Base-by-base conservation (phyloP, 2,888 invertebrate genomes). In the Melipona beecheii region DNA sequence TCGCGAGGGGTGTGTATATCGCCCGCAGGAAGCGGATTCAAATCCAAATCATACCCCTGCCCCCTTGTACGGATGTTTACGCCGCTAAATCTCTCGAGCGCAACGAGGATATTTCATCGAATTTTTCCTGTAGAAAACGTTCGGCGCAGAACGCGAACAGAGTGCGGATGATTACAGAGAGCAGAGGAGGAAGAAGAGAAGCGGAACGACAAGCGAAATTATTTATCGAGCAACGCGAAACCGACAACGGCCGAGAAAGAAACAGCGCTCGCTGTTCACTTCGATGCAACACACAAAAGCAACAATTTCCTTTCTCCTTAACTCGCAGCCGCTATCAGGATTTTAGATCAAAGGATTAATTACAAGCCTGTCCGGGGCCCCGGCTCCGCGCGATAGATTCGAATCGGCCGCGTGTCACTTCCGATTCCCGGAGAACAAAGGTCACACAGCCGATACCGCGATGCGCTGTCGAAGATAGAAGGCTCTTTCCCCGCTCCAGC, bases 381-480 rank as follows among this genome's bases (percentile, higher is more conserved):
- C 31, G 15, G 4, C 15, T n/a, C 17, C 6, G n/a, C 19, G 11
- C 11, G 64, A 52, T 31, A 50, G 64, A 52, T 36, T 43, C 65
- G 24, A 65, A 75, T 65, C 27, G 36, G 19, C 73, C 19, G 27
- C 11, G 31, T 52, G 73, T 36, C 73, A 27, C 36, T 5, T 43
- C 54, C 49, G 11, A 13, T 50, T 31, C 54, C n/a, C 15, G 9
- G 81, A 56, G 78, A 62, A 78, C 78, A 81, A 79, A 78, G 72
- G 72, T 58, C 64, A 52, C 64, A 52, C 65, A 56, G 56, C 69
- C 27, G 81, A 73, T 81, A 81, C 58, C 73, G 27, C 52, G 68
- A 70, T 31, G n/a, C 52, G 9, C 52, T 50, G 78, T 78, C 78
- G 49, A 73, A 69, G 43, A 54, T 56, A 73, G n/a, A n/a, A 31